A percentile compares a stretch with the other conserved stretches of the same genome.
Conservation (phyloP, 2,797 vertebrate species). For the Pelodytes ibericus region DNA sequence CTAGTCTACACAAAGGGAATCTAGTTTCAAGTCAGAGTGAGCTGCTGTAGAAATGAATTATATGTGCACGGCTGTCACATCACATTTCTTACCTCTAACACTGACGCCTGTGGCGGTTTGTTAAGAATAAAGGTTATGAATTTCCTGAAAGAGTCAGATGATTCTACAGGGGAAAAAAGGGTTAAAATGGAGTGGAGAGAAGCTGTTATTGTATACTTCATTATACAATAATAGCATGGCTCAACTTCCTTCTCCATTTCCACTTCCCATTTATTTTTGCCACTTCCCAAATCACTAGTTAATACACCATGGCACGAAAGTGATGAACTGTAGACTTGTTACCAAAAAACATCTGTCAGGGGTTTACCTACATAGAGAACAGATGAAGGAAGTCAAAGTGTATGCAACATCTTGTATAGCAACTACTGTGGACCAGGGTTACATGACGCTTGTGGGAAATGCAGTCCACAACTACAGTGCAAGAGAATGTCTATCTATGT, state of each 20-base stretch:
- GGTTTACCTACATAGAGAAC: background rate
- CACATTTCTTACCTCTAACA: conserved; percentile 23
- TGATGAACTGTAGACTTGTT: background rate
- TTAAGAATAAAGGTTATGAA: conserved; percentile 9
- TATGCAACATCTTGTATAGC: background rate
- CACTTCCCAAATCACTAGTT: background rate
- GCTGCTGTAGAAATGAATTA: background rate
- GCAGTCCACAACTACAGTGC: too few species aligned
- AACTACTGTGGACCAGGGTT: background rate
- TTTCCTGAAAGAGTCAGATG: conserved; percentile 2
- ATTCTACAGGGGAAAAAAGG: background rate
- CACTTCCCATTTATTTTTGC: background rate
- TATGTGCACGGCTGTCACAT: conserved; percentile 31
- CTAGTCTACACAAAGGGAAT: background rate
- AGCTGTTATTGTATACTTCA: background rate
- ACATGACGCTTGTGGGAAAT: too few species aligned
- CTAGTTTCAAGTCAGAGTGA: background rate
- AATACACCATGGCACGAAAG: background rate
- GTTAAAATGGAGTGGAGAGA: background rate
- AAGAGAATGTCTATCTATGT: too few species aligned
- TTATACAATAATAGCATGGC: background rate
- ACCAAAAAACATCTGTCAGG: background rate
- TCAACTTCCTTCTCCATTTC: background rate
- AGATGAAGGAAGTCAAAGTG: background rate
- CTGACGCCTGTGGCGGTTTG: conserved; percentile 7